Base-by-base conservation (phyloP, 2,888 invertebrate species). In the Thalpophila matura region DNA sequence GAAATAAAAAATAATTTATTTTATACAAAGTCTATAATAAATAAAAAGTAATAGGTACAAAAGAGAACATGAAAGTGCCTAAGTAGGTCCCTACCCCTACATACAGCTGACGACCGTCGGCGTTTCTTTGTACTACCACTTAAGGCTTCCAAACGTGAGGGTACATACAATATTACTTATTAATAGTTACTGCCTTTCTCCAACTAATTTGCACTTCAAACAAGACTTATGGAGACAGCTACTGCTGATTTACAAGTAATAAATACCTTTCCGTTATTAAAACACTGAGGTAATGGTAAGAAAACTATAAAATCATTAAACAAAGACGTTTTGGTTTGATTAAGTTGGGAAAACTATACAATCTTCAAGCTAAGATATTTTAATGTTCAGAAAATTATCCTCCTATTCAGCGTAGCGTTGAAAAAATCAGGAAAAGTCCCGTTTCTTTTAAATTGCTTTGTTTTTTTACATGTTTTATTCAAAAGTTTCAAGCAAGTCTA, bases 191-290 rank as follows among this genome's bases (percentile, higher is more conserved):
- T 27, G 33, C n/a, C 42, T 43, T 43, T 45, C 24, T 46, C 31
- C 33, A 22, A 55, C 46, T 67, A 61, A 70, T 72, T 72, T 67
- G 46, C 67, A 67, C 73, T 61, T 61, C 43, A 53, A 51, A 65
- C 43, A 18, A 18, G 26, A 37, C 38, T 29, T 50, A 22, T 20
- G 43, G 12, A 2, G 27, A 12, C 40, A 4, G 24, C 18, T 22
- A 33, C 10, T 51, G 33, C 47, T 56, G 56, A 38, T 38, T 54
- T 54, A 35, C 7, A 16, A 27, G 31, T 14, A 45, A 12, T 72
- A 55, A 71, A 55, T 60, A 46, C 31, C 22, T 54, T 40, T 20
- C 58, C 53, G 71, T 29, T 64, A 62, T 62, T 49, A 62, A 45
- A 67, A 67, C 40, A 68, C 16, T 6, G 9, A 9, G 27, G 2